phyloP scores from a whole-genome alignment of 2,888 invertebrate genomes.

The Microctonus aethiopoides region DNA sequence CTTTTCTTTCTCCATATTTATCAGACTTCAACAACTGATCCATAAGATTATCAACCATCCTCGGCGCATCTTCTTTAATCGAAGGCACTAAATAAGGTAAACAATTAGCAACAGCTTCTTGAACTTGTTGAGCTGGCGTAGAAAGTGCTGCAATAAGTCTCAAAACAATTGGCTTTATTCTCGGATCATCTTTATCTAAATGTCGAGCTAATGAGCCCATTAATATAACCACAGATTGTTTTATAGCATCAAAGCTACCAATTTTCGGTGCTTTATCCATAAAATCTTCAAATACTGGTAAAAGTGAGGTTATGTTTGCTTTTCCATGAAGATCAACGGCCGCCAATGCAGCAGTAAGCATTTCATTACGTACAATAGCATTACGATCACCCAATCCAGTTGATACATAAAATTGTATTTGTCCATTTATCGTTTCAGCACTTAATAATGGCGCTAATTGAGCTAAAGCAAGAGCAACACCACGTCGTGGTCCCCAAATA shows the following conservation, averaged over 20 bases:
- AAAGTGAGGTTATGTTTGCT: slow-evolving; percentile 74
- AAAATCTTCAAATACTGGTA: slow-evolving; percentile 94
- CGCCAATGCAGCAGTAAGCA: slow-evolving; percentile 93
- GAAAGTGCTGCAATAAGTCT: slow-evolving; percentile 90
- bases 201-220: slow-evolving; percentile 98
- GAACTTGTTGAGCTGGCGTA: slow-evolving; percentile 97
- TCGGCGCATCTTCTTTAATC: slow-evolving; percentile 90
- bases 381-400: slow-evolving; percentile 88
- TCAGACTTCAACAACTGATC: slow-evolving; percentile 89
- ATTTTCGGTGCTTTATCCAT: slow-evolving; percentile 93
- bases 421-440: slow-evolving; percentile 75
- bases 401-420: slow-evolving; percentile 87
- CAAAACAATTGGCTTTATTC: slow-evolving; percentile 94
- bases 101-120: slow-evolving; percentile 97
- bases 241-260: slow-evolving; percentile 88
- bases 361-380: slow-evolving; percentile 84
- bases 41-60: slow-evolving; percentile 87
- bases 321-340: slow-evolving; percentile 94
- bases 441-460: slow-evolving; percentile 82
- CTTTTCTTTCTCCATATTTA: slow-evolving; percentile 91
- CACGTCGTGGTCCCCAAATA: slow-evolving; percentile 90
- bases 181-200: slow-evolving; percentile 87
- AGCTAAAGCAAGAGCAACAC: slow-evolving; percentile 85
- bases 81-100: slow-evolving; percentile 93
- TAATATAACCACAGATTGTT: slow-evolving; percentile 95